Evolutionary conservation across 2,888 invertebrate species (phyloP).

Genomic region (Vannuccia rotundouncinata): DNA sequence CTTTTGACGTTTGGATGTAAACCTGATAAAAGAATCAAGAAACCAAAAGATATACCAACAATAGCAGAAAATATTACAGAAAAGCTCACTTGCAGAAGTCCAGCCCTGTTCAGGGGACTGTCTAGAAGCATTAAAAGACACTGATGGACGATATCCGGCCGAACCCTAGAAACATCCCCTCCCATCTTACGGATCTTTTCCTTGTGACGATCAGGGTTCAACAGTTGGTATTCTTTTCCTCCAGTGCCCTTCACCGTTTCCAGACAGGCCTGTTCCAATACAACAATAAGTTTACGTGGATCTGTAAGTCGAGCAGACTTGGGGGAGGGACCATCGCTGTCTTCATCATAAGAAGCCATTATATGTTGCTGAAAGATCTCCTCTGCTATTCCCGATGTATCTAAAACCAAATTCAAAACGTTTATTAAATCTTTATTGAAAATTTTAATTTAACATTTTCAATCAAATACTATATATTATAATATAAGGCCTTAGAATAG

Average conservation of each 20-base stretch:
- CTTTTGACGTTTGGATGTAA: conserved; percentile 80
- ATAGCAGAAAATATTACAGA: not conserved
- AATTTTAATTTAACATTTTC: no score
- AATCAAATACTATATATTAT: no score
- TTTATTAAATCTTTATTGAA: no score
- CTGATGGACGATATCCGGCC: conserved; percentile 93
- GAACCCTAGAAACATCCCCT: conserved; percentile 71
- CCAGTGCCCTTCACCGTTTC: conserved; percentile 81
- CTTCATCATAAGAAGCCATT: not conserved
- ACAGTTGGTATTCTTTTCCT: conserved; percentile 76
- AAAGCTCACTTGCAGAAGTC: conserved; percentile 67
- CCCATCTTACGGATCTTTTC: conserved; percentile 75
- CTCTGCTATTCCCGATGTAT: no score
- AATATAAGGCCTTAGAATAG: no score
- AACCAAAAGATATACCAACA: not conserved
- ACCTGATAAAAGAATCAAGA: conserved; percentile 58
- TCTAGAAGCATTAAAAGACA: conserved; percentile 94
- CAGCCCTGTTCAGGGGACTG: conserved; percentile 90
- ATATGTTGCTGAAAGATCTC: not conserved
- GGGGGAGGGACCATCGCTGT: not conserved
- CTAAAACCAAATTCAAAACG: no score
- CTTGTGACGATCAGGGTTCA: conserved; percentile 88
- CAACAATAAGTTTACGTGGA: conserved; percentile 65
- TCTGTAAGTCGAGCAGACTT: not conserved
- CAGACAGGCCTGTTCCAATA: conserved; percentile 84